Evolutionary conservation across 2,797 vertebrate species (phyloP).

Genomic region (Nyctibius grandis): DNA sequence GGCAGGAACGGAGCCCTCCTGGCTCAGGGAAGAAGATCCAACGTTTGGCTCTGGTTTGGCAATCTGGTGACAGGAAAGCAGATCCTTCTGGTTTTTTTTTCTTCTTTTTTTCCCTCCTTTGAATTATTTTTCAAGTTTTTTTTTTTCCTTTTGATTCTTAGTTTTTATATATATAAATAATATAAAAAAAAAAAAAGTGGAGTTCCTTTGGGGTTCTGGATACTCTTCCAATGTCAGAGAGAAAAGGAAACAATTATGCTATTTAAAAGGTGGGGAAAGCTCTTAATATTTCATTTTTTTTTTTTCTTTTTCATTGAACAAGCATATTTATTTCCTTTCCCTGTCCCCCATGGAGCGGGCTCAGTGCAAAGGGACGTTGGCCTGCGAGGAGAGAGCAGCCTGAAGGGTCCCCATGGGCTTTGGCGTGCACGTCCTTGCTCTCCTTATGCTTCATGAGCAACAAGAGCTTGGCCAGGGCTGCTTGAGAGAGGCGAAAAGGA

Average conservation of each 20-base stretch:
- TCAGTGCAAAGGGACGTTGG: not conserved
- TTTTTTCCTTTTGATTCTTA: not conserved
- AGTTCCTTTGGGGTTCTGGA: not conserved
- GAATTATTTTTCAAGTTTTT: not conserved
- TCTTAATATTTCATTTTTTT: constrained; percentile 36
- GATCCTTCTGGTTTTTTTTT: not conserved
- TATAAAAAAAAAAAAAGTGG: not conserved
- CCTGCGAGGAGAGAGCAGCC: not conserved
- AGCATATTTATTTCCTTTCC: constrained; percentile 55
- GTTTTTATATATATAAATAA: not conserved
- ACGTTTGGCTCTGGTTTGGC: not conserved
- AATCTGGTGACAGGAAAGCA: constrained; percentile 17
- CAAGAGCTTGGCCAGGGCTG: accelerated
- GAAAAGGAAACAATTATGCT: constrained; percentile 15
- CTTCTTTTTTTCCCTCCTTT: not conserved
- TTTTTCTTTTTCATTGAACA: not conserved
- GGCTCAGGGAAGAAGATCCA: not conserved
- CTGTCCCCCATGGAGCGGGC: not conserved
- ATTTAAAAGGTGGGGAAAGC: constrained; percentile 1
- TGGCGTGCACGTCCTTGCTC: not conserved
- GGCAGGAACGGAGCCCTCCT: not conserved
- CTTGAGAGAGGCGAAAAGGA: not conserved
- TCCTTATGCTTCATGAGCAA: not conserved
- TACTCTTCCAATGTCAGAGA: not conserved
- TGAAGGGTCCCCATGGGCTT: not conserved